These are phyloP conservation scores for Lycodopsis pacificus DNA, from an alignment of 2,797 vertebrate species.

Conservation along the genomic window DNA sequence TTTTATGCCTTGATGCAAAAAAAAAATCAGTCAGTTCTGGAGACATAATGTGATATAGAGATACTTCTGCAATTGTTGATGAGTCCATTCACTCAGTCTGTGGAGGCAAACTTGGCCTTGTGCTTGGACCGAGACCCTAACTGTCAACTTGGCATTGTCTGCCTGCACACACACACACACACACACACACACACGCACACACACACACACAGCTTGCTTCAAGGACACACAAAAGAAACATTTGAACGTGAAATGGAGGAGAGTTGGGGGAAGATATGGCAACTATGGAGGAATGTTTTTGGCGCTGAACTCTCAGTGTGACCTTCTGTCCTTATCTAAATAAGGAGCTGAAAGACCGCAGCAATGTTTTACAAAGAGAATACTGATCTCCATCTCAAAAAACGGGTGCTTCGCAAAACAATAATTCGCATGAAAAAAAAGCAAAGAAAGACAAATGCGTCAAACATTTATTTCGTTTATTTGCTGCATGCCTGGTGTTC, in stretches of 20 bases:
- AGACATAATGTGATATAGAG: neutral
- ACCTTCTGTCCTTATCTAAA: conserved; percentile 63
- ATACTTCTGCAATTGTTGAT: conserved; percentile 14
- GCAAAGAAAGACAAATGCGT: conserved; percentile 1
- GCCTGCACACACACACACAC: conserved; percentile 9
- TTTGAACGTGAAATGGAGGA: conserved; percentile 57
- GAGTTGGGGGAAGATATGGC: conserved; percentile 61
- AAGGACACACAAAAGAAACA: conserved; percentile 62
- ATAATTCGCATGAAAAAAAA: conserved; percentile 24
- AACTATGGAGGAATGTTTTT: conserved; percentile 72
- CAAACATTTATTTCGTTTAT: conserved; percentile 1
- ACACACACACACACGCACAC: conserved; percentile 20
- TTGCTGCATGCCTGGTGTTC: neutral
- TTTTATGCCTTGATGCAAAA: neutral
- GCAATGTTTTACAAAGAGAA: neutral
- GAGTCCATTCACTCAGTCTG: conserved; percentile 26
- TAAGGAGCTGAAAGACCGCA: conserved; percentile 32
- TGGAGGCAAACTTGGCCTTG: conserved; percentile 76
- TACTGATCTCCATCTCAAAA: conserved; percentile 2
- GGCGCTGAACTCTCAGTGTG: conserved; percentile 58
- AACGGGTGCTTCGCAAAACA: conserved; percentile 6
- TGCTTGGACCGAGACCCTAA: conserved; percentile 59
- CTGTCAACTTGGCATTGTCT: conserved; percentile 69
- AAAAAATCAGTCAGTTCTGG: neutral
- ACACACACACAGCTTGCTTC: conserved; percentile 35